These are phyloP conservation scores for Lophotis ruficrista DNA, from an alignment of 2,113 vertebrate genomes.

Conservation along the genomic window DNA sequence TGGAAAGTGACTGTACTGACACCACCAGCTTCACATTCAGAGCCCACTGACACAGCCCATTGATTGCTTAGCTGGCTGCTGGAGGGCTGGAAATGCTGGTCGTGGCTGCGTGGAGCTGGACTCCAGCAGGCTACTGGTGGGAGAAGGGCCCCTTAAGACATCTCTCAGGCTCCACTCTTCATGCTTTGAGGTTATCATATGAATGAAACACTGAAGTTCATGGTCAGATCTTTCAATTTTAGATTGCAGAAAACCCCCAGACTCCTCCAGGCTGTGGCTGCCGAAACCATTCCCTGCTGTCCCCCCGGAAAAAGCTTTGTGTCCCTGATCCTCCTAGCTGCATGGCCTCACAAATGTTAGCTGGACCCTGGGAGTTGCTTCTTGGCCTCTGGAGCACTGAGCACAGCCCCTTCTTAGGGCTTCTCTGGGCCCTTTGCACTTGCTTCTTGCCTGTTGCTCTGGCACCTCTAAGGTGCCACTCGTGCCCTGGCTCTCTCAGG, in stretches of 20 bases:
- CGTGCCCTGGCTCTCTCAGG: too few species aligned
- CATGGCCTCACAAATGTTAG: too few species aligned
- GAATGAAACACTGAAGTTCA: not conserved
- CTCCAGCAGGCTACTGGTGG: not conserved
- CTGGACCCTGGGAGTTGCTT: too few species aligned
- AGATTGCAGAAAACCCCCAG: not conserved
- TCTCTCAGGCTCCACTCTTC: not conserved
- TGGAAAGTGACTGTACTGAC: not conserved
- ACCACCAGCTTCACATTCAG: not conserved
- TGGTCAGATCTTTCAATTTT: not conserved
- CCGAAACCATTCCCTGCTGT: too few species aligned
- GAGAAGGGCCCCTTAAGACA: not conserved
- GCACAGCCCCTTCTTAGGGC: too few species aligned
- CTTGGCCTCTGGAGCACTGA: too few species aligned
- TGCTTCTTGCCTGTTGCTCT: too few species aligned
- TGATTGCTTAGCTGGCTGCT: not conserved
- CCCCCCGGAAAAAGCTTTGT: too few species aligned
- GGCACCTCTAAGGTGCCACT: too few species aligned
- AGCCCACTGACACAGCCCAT: rapidly evolving
- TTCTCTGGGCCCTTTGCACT: too few species aligned
- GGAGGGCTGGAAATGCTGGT: not conserved
- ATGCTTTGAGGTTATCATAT: not conserved
- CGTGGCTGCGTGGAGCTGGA: not conserved
- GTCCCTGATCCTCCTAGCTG: too few species aligned
- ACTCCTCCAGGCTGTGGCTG: too few species aligned